Base-by-base conservation (phyloP, 2,113 vertebrate genomes). In the Hydrolagus affinis region DNA sequence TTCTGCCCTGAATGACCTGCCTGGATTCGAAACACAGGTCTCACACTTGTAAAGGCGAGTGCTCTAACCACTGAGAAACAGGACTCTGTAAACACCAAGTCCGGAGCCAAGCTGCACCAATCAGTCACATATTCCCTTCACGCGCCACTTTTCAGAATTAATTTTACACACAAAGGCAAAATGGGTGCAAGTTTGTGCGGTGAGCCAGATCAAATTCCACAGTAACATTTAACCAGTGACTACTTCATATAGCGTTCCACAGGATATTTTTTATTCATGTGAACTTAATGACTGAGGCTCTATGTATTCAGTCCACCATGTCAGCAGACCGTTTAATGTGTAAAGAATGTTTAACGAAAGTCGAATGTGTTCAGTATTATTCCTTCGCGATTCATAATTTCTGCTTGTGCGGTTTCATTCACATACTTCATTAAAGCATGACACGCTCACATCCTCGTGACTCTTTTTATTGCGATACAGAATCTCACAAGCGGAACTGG, bases 301-400 rank as follows among this genome's bases (percentile, higher is more conserved):
- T 83, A 30, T 66, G 25, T 28, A 83, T 83, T 25, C 17, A 66
- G 30, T 23, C 44, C 62, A 25, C 62, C 9, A 83, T 30, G 60
- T 66, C 28, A 83, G 8, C 15, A 8, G 15, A 3, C 17, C 32
- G 23, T 64, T 66, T 66, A 83, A 83, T 83, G 30, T 83, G 64
- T 83, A 83, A 83, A 60, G 44, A 44, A 44, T 44, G 44, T 44
- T 1, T 44, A 44, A 44, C 44, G 44, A 66, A 83, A 83, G 60
- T 83, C 60, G 30, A 28, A 21, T 66, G 66, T 66, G 66, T 83
- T 62, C 77, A 83, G 77, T 83, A 44, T 83, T 66, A 83, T 66
- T 83, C 78, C 60, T 66, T 32, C 62, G 1, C 66, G 66, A 83
- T 83, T 83, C 28, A 19, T 28, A 83, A 66, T 83, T 23, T 3